Base-by-base conservation (phyloP, 2,888 invertebrate genomes). In the Drosophila multiciliata region DNA sequence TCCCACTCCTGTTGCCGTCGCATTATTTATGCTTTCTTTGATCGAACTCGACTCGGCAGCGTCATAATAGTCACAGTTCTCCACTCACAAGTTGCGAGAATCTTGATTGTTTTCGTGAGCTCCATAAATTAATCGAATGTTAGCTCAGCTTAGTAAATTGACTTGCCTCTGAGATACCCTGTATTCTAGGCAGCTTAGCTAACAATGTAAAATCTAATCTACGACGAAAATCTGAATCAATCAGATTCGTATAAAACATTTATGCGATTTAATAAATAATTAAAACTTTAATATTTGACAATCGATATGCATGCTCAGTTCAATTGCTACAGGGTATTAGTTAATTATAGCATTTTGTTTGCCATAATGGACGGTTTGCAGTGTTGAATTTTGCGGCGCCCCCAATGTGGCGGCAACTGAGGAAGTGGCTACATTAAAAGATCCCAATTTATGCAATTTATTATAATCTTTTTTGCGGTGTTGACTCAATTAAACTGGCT, bases 1-100 rank as follows among this genome's bases (percentile, higher is more conserved):
- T 35, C 58, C 73, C 71, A 77, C 67, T 66, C 57, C 77, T 63
- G 52, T 62, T 2, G 67, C 68, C 76, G 60, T 75, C 58, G 67
- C 69, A 76, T 82, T 90, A 89, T 91, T 90, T 90, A 90, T 90
- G 87, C 87, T 82, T 90, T 82, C 82, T 84, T 86, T 88, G 88
- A 91, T 90, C 88, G 81, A 88, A 84, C 78, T 76, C 76, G 87
- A 76, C 88, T 75, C 78, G 76, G 69, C 67, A 78, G 82, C 82
- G 81, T 89, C 91, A 85, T 86, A 91, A 90, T 87, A 89, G 78
- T 75, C 73, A 48, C 78, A 80, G 53, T 66, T 75, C 57, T 66
- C 50, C 35, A 59, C 50, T 66, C 57, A 33, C 55, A 53, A 54
- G 63, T 48, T 50, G 36, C 54, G 38, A 57, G 40, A 57, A 29